phyloP scores from a whole-genome alignment of 2,113 vertebrate species.

The western clawed frog (Xenopus tropicalis) region UCB_Xtro_10.0 CM004446.2:131172001-131172500 shows the following conservation, averaged over 20 bases:
- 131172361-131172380: background rate
- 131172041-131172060: too few species aligned
- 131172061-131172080: too few species aligned
- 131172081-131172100: too few species aligned
- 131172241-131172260: constrained; percentile 19
- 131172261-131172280: background rate
- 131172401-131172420: background rate
- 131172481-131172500: too few species aligned
- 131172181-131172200: constrained; percentile 44
- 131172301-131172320: background rate
- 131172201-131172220: constrained; percentile 42
- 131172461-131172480: too few species aligned
- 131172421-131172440: too few species aligned
- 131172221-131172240: constrained; percentile 45
- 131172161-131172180: constrained; percentile 44
- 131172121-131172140: too few species aligned
- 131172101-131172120: too few species aligned
- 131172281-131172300: background rate
- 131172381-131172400: background rate
- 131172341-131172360: background rate
- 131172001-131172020: too few species aligned
- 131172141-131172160: too few species aligned
- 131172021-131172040: too few species aligned
- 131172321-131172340: background rate
- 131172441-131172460: too few species aligned